A percentile compares a stretch with the other conserved stretches of the same genome.
Conservation (phyloP, 1,140 invertebrate species). For the Neodiprion virginianus region DNA sequence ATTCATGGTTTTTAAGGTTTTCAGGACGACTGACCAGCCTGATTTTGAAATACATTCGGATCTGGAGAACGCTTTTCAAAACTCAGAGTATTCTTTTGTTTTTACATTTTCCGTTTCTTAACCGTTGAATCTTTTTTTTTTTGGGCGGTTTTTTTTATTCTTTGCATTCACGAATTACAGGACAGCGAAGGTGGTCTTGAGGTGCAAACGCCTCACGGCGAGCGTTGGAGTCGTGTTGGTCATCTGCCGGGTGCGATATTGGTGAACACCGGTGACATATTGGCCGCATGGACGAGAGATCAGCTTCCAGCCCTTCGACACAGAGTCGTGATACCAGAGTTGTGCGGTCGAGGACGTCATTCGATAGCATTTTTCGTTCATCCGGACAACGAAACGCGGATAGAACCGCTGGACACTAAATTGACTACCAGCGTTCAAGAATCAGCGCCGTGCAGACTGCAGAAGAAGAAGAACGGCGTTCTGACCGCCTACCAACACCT, state of each 20-base stretch:
- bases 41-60: too few relatives aligned
- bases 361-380: conserved; percentile 81
- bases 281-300: conserved; percentile 78
- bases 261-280: conserved; percentile 79
- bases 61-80: too few relatives aligned
- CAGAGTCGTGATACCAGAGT: conserved; percentile 74
- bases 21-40: too few relatives aligned
- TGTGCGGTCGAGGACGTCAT: conserved; percentile 69
- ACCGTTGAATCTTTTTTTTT: too few relatives aligned
- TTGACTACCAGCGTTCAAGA: conserved; percentile 53
- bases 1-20: too few relatives aligned
- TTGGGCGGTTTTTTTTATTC: too few relatives aligned
- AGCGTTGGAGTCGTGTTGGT: conserved; percentile 77
- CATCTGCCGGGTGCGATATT: conserved; percentile 81
- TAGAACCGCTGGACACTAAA: conserved; percentile 66
- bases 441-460: conserved; percentile 49
- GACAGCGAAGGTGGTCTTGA: conserved; percentile 72
- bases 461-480: conserved; percentile 65
- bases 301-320: conserved; percentile 75
- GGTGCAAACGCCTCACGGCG: conserved; percentile 69
- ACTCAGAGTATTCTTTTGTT: too few relatives aligned
- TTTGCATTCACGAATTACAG: conserved; percentile 29
- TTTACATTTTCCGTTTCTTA: too few relatives aligned
- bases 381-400: conserved; percentile 68
- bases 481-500: conserved; percentile 73